These are phyloP conservation scores for Phocoena phocoena DNA, from an alignment of 2,113 vertebrate genomes.

Conservation along the genomic window DNA sequence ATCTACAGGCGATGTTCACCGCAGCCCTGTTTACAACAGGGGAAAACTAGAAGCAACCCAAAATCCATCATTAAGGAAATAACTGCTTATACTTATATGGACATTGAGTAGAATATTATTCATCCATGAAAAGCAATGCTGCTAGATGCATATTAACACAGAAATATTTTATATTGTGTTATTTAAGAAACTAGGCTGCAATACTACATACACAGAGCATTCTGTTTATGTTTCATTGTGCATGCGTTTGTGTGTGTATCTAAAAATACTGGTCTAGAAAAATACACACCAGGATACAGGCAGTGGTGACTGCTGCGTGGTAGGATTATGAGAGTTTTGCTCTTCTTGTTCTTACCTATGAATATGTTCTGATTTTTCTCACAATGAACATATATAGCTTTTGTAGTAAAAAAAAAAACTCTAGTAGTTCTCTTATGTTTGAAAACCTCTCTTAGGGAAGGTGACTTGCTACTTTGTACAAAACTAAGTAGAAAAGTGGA, in stretches of 20 bases:
- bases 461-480: neutral
- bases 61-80: neutral
- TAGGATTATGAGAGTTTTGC: neutral
- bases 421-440: neutral
- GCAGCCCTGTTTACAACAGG: neutral
- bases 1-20: neutral
- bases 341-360: neutral
- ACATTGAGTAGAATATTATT: neutral
- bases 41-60: neutral
- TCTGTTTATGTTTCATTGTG: neutral
- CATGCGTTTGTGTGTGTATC: neutral
- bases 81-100: neutral
- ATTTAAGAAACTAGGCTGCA: neutral
- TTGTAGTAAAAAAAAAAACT: neutral
- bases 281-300: neutral
- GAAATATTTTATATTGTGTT: neutral
- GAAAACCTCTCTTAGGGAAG: neutral
- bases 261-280: constrained; percentile 22
- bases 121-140: neutral
- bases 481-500: neutral
- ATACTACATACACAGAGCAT: neutral
- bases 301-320: neutral
- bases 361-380: neutral
- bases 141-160: neutral
- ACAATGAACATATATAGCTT: neutral